phyloP scores from a whole-genome alignment of 2,888 invertebrate genomes.

The Dione juno region DNA sequence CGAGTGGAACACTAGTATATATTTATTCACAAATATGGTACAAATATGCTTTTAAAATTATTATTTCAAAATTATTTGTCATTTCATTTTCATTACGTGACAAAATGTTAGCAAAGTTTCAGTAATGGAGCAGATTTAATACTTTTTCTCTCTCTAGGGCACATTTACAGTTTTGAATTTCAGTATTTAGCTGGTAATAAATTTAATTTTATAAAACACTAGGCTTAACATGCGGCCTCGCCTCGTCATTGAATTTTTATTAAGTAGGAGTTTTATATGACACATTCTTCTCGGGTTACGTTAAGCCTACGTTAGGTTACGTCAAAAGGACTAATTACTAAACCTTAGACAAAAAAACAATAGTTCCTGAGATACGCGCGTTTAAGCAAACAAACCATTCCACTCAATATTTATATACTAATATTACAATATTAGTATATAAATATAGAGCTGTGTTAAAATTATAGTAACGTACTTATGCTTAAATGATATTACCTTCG shows the following conservation, averaged over 20 bases:
- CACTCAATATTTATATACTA: too few relatives aligned
- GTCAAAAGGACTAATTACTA: too few relatives aligned
- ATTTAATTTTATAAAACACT: background rate
- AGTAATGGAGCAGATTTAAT: slow-evolving; percentile 15
- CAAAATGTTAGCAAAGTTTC: slow-evolving; percentile 25
- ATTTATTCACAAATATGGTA: background rate
- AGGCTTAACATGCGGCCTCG: too few relatives aligned
- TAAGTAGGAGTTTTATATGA: too few relatives aligned
- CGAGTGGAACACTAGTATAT: too few relatives aligned
- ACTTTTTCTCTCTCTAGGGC: slow-evolving; percentile 8
- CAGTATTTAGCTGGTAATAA: background rate
- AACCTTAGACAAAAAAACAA: too few relatives aligned
- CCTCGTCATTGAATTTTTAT: too few relatives aligned
- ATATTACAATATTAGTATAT: too few relatives aligned
- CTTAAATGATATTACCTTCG: background rate
- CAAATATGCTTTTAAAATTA: slow-evolving; percentile 4
- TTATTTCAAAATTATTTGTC: slow-evolving; percentile 5
- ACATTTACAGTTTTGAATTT: slow-evolving; percentile 8
- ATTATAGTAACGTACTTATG: background rate
- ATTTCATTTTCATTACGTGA: slow-evolving; percentile 28
- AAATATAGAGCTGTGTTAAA: background rate
- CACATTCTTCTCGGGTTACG: too few relatives aligned
- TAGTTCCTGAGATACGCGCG: too few relatives aligned
- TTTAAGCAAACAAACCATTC: too few relatives aligned
- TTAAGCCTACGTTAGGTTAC: too few relatives aligned